Base-by-base conservation (phyloP, 2,797 vertebrate genomes). In the Chiloscyllium punctatum region DNA sequence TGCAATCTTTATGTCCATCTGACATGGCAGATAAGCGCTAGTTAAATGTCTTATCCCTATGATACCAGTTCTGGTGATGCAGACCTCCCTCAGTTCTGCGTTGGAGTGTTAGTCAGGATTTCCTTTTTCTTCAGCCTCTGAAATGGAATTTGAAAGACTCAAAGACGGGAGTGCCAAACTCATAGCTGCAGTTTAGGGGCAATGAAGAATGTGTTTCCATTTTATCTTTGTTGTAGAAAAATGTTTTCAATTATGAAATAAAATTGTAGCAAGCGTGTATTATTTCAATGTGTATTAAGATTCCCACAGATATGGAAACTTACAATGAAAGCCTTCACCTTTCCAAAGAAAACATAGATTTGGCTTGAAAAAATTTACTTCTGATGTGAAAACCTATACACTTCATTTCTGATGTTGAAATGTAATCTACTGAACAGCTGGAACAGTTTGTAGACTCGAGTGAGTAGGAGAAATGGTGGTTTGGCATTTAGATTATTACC, bases 381-480 rank as follows among this genome's bases (percentile, higher is more conserved):
- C n/a, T 48, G 68, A 72, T 37, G 3, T 94, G 21, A 42, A 90
- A 57, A 33, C 15, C 13, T 90, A 62, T 33, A 6, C 27, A 37
- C 8, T 94, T 94, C 1, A 16, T 27, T 42, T 68, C 71, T 8
- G 33, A 37, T 48, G 18, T 71, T 48, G 68, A 25, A 69, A 42
- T 37, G 48, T 68, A 71, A 42, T 69, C 13, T 30, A 88, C 51
- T 88, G 30, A 88, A 33, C 86, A 33, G 51, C 62, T 69, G 91
- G 62, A 71, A 21, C 86, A 48, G n/a, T 94, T 94, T 71, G 57
- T 94, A 94, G 91, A 69, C 13, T 27, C 53, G 57, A 16, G n/a
- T 62, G 53, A 51, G 92, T 94, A 69, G 92, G 92, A 94, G 92
- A 51, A 74, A 51, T 5, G n/a, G 90, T 92, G n/a, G 62, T 95